Conservation (phyloP, 1,140 invertebrate species). For the Pseudobourletiella spinata region DNA sequence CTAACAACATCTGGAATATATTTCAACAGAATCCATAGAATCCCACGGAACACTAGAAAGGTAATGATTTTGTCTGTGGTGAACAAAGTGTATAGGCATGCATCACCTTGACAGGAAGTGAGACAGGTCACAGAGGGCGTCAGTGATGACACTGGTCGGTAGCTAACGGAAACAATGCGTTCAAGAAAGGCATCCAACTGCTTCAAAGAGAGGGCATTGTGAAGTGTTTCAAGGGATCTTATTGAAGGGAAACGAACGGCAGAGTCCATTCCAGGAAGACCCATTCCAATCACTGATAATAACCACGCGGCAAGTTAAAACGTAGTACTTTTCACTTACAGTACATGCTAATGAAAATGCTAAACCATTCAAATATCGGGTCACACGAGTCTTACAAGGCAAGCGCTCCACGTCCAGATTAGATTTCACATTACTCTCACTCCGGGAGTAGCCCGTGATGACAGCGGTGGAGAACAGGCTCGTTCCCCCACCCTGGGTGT, state of each 20-base stretch:
- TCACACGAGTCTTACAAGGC: not conserved
- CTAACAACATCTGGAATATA: not conserved
- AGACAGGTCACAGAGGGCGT: slow-evolving; percentile 45
- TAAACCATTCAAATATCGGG: too few relatives aligned
- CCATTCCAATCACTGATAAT: not conserved
- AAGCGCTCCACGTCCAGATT: slow-evolving; percentile 8
- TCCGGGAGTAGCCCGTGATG: slow-evolving; percentile 71
- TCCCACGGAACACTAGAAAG: too few relatives aligned
- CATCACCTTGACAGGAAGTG: too few relatives aligned
- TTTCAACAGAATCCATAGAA: too few relatives aligned
- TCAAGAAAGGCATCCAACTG: slow-evolving; percentile 54
- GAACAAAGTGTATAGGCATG: too few relatives aligned
- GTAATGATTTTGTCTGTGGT: too few relatives aligned
- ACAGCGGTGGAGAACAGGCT: slow-evolving; percentile 87
- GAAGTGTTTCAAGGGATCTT: slow-evolving; percentile 85
- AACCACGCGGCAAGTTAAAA: too few relatives aligned
- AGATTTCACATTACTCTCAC: not conserved
- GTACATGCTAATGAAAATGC: too few relatives aligned
- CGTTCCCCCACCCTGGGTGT: slow-evolving; percentile 21
- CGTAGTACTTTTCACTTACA: too few relatives aligned
- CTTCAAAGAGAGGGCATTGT: slow-evolving; percentile 84
- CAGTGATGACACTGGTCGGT: slow-evolving; percentile 46
- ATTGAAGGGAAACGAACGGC: slow-evolving; percentile 86
- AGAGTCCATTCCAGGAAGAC: slow-evolving; percentile 57
- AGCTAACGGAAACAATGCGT: slow-evolving; percentile 27